Conservation (phyloP, 2,888 invertebrate species). For the Octodonta nipae region DNA sequence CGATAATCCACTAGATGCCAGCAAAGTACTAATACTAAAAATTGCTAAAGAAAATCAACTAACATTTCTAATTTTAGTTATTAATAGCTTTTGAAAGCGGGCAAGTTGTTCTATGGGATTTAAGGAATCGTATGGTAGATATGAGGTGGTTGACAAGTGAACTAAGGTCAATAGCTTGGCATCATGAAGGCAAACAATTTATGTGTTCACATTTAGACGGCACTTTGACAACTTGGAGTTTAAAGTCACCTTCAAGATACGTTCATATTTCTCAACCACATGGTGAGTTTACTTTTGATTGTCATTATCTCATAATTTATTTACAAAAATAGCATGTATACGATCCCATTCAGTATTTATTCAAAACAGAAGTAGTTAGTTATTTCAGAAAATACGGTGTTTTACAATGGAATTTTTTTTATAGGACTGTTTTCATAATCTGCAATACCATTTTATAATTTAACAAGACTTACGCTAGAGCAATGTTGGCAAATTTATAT, state of each 20-base stretch:
- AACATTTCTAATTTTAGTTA: conserved; percentile 47
- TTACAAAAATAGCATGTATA: too few species aligned
- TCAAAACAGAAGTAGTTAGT: too few species aligned
- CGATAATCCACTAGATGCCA: conserved; percentile 92
- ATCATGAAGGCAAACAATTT: conserved; percentile 94
- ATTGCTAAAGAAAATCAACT: background rate
- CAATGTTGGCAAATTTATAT: too few species aligned
- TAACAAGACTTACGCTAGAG: too few species aligned
- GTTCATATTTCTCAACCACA: conserved; percentile 78
- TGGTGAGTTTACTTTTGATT: conserved; percentile 45
- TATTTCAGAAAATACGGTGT: too few species aligned
- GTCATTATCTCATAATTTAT: too few species aligned
- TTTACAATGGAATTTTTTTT: too few species aligned
- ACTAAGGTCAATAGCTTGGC: conserved; percentile 85
- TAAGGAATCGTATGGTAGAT: conserved; percentile 74
- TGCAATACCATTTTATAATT: too few species aligned
- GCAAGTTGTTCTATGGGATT: conserved; percentile 90
- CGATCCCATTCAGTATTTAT: too few species aligned
- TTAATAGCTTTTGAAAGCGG: conserved; percentile 94
- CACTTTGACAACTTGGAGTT: conserved; percentile 85
- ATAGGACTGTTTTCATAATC: too few species aligned
- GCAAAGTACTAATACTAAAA: conserved; percentile 58
- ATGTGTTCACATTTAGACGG: conserved; percentile 94
- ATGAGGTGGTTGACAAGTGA: conserved; percentile 67
- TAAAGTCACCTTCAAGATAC: conserved; percentile 63